A percentile compares a stretch with the other conserved stretches of the same genome.
Conservation (phyloP, 2,888 invertebrate genomes). For the Xestia c-nigrum region DNA sequence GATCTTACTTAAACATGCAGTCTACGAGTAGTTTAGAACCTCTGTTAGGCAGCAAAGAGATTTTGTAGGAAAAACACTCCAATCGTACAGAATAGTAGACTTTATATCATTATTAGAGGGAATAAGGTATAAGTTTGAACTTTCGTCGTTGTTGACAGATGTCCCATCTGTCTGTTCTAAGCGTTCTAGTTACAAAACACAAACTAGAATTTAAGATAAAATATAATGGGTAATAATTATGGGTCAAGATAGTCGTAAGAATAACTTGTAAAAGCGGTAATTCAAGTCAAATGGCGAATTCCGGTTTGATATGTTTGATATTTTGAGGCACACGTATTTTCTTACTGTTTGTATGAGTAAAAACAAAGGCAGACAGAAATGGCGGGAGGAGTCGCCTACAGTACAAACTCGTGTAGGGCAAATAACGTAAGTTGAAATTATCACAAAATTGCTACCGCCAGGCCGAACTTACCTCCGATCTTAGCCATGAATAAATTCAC, state of each 20-base stretch:
- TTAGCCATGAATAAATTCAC: slow-evolving; percentile 28
- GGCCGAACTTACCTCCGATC: not conserved
- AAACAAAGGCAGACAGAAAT: not conserved
- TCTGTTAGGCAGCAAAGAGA: not conserved
- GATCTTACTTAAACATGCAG: not conserved
- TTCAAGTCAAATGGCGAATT: not conserved
- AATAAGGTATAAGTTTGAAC: not conserved
- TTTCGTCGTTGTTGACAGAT: not conserved
- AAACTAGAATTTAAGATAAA: not conserved
- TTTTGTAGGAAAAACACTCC: not conserved
- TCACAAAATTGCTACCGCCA: not conserved
- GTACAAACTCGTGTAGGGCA: not conserved
- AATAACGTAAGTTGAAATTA: not conserved
- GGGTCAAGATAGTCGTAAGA: not conserved
- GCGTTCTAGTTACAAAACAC: not conserved
- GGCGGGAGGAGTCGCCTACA: not conserved
- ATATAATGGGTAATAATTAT: not conserved
- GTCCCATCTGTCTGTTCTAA: not conserved
- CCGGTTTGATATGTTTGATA: not conserved
- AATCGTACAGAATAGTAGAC: not conserved
- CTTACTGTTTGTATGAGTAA: not conserved
- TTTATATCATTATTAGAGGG: not conserved
- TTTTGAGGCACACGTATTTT: not conserved
- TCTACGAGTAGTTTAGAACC: no score
- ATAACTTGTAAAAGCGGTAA: not conserved